Evolutionary conservation across 2,113 vertebrate species (phyloP).

Genomic region (Oryzias melastigma): DNA sequence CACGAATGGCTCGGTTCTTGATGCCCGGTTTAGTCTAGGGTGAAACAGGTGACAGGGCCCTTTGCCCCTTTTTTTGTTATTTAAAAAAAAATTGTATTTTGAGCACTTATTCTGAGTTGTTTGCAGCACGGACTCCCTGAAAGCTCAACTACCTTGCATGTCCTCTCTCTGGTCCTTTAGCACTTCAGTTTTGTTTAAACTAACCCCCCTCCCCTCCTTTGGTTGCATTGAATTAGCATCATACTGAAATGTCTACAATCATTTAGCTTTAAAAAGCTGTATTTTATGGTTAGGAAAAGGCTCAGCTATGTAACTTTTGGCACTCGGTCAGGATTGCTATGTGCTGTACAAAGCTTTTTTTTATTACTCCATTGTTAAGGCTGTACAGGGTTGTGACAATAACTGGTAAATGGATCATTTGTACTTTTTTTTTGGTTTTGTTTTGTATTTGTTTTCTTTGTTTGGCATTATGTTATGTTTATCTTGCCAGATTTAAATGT

Average conservation of each 20-base stretch:
- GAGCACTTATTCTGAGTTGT: constrained; percentile 69
- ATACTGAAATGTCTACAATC: constrained; percentile 82
- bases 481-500: constrained; percentile 99
- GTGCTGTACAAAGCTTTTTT: constrained; percentile 98
- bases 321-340: constrained; percentile 90
- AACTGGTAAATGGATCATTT: constrained; percentile 91
- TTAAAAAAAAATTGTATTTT: constrained; percentile 54
- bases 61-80: constrained; percentile 13
- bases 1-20: constrained; percentile 64
- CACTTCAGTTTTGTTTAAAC: constrained; percentile 73
- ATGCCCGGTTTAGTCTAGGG: constrained; percentile 38
- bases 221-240: constrained; percentile 77
- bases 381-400: constrained; percentile 99
- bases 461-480: constrained; percentile 89
- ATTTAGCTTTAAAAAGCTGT: constrained; percentile 77
- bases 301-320: constrained; percentile 78
- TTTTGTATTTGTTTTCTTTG: constrained; percentile 75
- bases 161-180: constrained; percentile 69
- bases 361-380: constrained; percentile 93
- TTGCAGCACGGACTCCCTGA: constrained; percentile 72
- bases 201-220: constrained; percentile 52
- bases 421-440: constrained; percentile 78
- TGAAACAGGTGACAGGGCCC: constrained; percentile 56
- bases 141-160: constrained; percentile 82
- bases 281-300: constrained; percentile 80